phyloP scores from a whole-genome alignment of 1,140 invertebrate genomes.

The Stenopsyche tienmushanensis region DNA sequence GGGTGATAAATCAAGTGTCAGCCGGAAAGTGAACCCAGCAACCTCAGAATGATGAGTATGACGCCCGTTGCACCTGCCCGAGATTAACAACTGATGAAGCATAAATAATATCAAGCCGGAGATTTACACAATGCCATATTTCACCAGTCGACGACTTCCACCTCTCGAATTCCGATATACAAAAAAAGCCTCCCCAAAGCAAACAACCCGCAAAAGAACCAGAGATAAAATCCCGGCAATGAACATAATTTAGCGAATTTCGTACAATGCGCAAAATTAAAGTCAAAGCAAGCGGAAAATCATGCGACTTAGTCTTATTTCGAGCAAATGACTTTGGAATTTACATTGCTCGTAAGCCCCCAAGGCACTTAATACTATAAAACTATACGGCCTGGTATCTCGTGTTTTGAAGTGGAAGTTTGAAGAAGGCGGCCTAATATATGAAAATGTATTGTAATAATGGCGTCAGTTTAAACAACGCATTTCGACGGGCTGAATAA shows the following conservation, averaged over 20 bases:
- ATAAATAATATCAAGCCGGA: no score
- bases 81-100: no score
- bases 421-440: not conserved
- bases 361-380: conserved; percentile 9
- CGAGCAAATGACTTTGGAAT: conserved; percentile 15
- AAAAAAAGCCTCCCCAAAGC: not conserved
- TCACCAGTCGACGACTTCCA: no score
- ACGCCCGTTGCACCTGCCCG: no score
- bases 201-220: not conserved
- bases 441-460: conserved; percentile 1
- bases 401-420: not conserved
- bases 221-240: not conserved
- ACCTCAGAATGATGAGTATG: no score
- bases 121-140: no score
- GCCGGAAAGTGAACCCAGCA: no score
- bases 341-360: conserved; percentile 6
- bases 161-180: not conserved
- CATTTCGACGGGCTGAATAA: not conserved
- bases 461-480: not conserved
- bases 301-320: not conserved
- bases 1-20: no score
- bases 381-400: not conserved
- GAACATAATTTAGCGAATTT: not conserved
- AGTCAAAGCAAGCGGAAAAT: not conserved
- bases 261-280: not conserved